A percentile compares a stretch with the other conserved stretches of the same genome.
Conservation (phyloP, 2,888 invertebrate species). For the Chrysolina americana region DNA sequence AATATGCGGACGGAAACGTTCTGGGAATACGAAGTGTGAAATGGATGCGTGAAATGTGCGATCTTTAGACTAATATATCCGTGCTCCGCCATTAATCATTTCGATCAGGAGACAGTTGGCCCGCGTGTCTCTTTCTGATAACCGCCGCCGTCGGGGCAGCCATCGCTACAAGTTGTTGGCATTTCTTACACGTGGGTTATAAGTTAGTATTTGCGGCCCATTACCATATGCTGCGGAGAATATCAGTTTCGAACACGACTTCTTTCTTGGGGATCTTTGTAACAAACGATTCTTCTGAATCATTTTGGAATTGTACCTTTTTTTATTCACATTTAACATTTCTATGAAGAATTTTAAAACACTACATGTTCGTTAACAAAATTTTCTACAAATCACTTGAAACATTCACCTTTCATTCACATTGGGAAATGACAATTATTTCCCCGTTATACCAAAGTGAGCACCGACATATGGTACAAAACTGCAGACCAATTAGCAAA, state of each 20-base stretch:
- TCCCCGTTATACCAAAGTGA: too few species aligned
- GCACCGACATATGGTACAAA: too few species aligned
- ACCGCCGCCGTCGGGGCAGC: constrained; percentile 34
- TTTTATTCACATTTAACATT: too few species aligned
- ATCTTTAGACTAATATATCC: constrained; percentile 63
- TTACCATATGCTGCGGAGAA: background rate
- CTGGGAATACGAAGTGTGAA: constrained; percentile 54
- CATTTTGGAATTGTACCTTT: too few species aligned
- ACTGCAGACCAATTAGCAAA: too few species aligned
- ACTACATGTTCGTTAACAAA: too few species aligned
- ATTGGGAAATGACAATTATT: too few species aligned
- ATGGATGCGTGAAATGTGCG: constrained; percentile 59
- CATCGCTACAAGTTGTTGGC: constrained; percentile 15
- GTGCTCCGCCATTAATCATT: constrained; percentile 66
- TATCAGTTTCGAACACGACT: background rate
- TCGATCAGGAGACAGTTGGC: constrained; percentile 63
- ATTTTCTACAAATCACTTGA: too few species aligned
- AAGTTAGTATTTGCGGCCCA: constrained; percentile 12
- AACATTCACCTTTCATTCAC: too few species aligned
- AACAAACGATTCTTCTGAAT: too few species aligned
- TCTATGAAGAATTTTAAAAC: too few species aligned
- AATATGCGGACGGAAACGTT: constrained; percentile 39
- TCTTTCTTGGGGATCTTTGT: too few species aligned
- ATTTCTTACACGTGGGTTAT: constrained; percentile 15
- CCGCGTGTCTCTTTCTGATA: constrained; percentile 63